phyloP scores from a whole-genome alignment of 2,888 invertebrate genomes.

The Cephus sareptanus region DNA sequence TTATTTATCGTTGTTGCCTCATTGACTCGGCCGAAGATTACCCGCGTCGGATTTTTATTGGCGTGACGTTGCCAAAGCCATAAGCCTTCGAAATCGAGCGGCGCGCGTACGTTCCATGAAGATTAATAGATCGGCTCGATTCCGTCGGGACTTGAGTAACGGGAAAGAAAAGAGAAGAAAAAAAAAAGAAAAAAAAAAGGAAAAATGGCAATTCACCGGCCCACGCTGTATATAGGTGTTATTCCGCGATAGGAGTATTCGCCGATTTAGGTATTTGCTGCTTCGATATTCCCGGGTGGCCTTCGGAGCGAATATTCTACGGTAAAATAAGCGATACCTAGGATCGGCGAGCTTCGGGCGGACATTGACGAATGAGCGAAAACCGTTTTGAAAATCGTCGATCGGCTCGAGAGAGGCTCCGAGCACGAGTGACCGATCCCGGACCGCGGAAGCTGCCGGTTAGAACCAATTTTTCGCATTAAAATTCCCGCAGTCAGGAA shows the following conservation, averaged over 20 bases:
- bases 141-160: no score
- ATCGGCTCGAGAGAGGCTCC: not conserved
- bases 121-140: conserved; percentile 40
- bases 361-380: no score
- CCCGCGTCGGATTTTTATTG: conserved; percentile 59
- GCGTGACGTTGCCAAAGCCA: conserved; percentile 26
- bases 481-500: conserved; percentile 60
- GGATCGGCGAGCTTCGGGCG: no score
- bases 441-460: conserved; percentile 30
- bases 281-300: no score
- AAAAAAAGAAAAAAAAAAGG: no score
- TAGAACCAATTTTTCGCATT: conserved; percentile 62
- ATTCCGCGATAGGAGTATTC: no score
- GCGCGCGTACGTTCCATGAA: conserved; percentile 50
- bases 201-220: no score
- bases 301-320: no score
- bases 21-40: conserved; percentile 50
- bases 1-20: conserved; percentile 52
- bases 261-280: no score
- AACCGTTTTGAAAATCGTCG: conserved; percentile 1
- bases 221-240: no score
- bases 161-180: no score
- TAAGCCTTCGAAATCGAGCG: conserved; percentile 34
- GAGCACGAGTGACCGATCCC: conserved; percentile 16
- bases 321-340: no score